phyloP scores from a whole-genome alignment of 92 coral and sea anemone genomes.

The Scolanthus callimorphus region DNA sequence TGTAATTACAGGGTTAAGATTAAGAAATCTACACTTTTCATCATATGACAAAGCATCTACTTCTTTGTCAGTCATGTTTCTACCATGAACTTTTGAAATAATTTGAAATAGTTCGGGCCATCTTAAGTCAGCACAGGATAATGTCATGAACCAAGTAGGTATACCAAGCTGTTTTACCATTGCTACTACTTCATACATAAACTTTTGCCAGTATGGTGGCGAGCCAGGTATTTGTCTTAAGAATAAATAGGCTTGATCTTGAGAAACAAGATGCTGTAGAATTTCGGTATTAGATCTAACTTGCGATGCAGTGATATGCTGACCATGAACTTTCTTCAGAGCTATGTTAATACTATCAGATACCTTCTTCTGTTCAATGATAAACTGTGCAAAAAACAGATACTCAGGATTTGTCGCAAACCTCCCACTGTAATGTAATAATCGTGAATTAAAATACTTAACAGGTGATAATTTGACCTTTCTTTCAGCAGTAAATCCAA shows the following conservation, averaged over 20 bases:
- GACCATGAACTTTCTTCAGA: conserved; percentile 46
- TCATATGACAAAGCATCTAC: conserved; percentile 51
- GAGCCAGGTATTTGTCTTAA: conserved; percentile 47
- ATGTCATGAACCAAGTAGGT: conserved; percentile 67
- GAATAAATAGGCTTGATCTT: conserved; percentile 48
- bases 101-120: conserved; percentile 65
- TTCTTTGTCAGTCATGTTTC: conserved; percentile 35
- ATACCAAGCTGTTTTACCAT: conserved; percentile 59
- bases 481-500: conserved; percentile 40
- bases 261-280: conserved; percentile 26
- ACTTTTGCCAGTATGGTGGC: conserved; percentile 41
- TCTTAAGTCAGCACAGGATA: conserved; percentile 68
- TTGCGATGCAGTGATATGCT: conserved; percentile 40
- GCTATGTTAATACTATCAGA: conserved; percentile 46
- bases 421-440: conserved; percentile 41
- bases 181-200: conserved; percentile 40
- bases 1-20: conserved; percentile 50
- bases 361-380: conserved; percentile 41
- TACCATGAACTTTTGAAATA: conserved; percentile 34
- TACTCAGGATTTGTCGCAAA: conserved; percentile 55
- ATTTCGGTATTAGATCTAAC: conserved; percentile 34
- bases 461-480: conserved; percentile 21
- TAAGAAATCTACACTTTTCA: conserved; percentile 59
- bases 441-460: conserved; percentile 43
- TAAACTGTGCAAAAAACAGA: conserved; percentile 55